phyloP scores from a whole-genome alignment of 1,140 invertebrate species.

The Philopotamus ludificatus region DNA sequence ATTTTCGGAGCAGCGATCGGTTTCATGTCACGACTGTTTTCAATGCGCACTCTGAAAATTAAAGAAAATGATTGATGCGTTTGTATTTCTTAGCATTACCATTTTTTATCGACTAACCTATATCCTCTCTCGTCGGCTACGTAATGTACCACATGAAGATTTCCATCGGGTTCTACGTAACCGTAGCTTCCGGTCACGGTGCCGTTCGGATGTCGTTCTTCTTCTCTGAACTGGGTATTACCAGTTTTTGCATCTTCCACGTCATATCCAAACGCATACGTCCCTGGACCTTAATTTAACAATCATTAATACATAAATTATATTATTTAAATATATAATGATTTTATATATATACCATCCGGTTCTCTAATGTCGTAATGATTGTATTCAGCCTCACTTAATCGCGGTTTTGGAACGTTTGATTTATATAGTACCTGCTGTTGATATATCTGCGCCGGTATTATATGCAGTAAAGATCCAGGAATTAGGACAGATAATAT shows the following conservation, averaged over 20 bases:
- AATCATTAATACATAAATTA: neutral
- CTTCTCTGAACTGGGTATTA: conserved; percentile 66
- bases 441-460: too few species aligned
- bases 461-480: too few species aligned
- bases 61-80: neutral
- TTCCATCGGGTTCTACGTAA: conserved; percentile 63
- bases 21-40: conserved; percentile 10
- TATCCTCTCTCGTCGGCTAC: conserved; percentile 64
- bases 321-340: neutral
- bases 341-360: conserved; percentile 21
- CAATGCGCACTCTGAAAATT: conserved; percentile 8
- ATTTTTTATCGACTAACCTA: conserved; percentile 49
- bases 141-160: conserved; percentile 59
- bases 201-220: conserved; percentile 64
- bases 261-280: conserved; percentile 70
- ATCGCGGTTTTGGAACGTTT: conserved; percentile 13
- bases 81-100: neutral
- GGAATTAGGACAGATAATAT: neutral
- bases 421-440: too few species aligned
- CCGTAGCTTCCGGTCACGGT: conserved; percentile 69
- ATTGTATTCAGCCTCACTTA: conserved; percentile 24
- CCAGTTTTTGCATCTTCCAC: conserved; percentile 60
- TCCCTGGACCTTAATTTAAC: conserved; percentile 55
- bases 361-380: conserved; percentile 31
- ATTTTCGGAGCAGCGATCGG: neutral